Evolutionary conservation across 2,888 invertebrate species (phyloP), one percentile per base, ranked within the genome.

Genomic region (Boloria euphrosyne): DNA sequence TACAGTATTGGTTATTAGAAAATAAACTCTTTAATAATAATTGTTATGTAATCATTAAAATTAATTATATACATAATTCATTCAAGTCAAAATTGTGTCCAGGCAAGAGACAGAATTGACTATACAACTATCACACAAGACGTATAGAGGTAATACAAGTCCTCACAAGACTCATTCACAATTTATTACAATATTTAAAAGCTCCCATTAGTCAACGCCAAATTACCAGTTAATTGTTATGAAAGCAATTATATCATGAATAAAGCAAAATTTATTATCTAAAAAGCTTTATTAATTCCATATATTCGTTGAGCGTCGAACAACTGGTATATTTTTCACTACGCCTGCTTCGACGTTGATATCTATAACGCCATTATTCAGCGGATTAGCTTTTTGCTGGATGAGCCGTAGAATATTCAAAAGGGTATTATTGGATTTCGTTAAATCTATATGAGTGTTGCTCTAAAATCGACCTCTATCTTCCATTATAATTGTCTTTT

Each of bases 281-380:
- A 79, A 82, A 57, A 83, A 78, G 74, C 74, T 73, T 78, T 82
- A 81, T 82, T 82, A 80, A 82, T 78, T 77, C 80, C 77, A 77
- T 76, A 79, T 62, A 68, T 46, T 62, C 66, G 78, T 79, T 79
- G 79, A 77, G 58, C 64, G 65, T 63, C 59, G 70, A 66, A 86
- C 85, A 87, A 84, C 86, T 79, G 86, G 80, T 87, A 85, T 87
- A 89, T 89, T 90, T 89, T 90, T 85, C 80, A 77, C 75, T 78
- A 80, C 74, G 88, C 83, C 90, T 90, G 89, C 79, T 81, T 80
- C 82, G 74, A 75, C 81, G 82, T 80, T 85, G 90, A 90, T 89
- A 91, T 89, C 88, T 89, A 84, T 87, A 88, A 85, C 82, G 81
- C 88, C 84, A 89, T 90, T 91, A 90, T 90, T 89, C 89, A 84